Evolutionary conservation across 2,113 vertebrate genomes (phyloP).

Genomic region (Saccopteryx bilineata): DNA sequence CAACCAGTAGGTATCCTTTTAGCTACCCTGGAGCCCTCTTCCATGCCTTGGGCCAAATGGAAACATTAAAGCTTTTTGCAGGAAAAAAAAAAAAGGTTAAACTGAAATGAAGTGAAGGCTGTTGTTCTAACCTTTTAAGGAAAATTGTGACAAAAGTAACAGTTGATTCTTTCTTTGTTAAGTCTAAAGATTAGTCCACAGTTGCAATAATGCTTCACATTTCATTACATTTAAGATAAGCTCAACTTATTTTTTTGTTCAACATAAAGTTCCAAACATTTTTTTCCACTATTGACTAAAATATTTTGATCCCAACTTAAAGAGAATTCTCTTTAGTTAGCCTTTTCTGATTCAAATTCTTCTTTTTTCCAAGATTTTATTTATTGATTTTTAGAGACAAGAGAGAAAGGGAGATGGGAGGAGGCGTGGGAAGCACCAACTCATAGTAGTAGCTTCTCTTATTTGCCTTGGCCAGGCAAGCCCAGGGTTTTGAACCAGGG

Average conservation of each 20-base stretch:
- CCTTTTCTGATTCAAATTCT: slow-evolving; percentile 28
- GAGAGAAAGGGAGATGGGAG: no score
- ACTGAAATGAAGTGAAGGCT: not conserved
- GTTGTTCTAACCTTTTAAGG: not conserved
- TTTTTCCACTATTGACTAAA: not conserved
- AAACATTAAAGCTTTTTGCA: not conserved
- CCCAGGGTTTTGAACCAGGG: no score
- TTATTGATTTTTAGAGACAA: no score
- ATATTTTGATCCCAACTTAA: slow-evolving; percentile 42
- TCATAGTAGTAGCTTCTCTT: no score
- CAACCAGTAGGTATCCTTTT: not conserved
- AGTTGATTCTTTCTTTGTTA: slow-evolving; percentile 30
- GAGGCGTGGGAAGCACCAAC: no score
- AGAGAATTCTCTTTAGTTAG: not conserved
- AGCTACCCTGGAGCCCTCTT: not conserved
- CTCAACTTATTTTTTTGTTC: slow-evolving; percentile 24
- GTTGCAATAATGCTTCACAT: not conserved
- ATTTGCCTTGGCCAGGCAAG: no score
- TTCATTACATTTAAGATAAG: slow-evolving; percentile 26
- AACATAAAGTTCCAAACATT: not conserved
- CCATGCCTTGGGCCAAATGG: not conserved
- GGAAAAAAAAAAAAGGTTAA: not conserved
- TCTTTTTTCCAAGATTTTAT: not conserved
- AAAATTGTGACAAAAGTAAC: not conserved
- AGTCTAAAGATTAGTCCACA: not conserved